Evolutionary conservation across 35 echinoderm and acorn worm species (phyloP).

Genomic region (Antedon bifida): DNA sequence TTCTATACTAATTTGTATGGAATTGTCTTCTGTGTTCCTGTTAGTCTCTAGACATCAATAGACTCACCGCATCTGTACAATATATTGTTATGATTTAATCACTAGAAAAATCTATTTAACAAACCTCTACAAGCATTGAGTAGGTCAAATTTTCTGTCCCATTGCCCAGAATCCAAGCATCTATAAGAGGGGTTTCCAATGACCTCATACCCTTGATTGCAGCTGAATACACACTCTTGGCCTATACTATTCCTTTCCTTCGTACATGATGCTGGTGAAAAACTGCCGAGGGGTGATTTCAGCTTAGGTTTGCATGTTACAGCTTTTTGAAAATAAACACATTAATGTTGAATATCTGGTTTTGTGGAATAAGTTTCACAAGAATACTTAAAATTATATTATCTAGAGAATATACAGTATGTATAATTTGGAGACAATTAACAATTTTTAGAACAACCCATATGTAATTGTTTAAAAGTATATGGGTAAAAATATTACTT

Average conservation of each 20-base stretch:
- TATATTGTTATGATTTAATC: too few relatives aligned
- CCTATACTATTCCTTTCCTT: neutral
- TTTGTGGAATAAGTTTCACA: too few relatives aligned
- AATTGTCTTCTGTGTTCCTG: too few relatives aligned
- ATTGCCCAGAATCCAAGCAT: neutral
- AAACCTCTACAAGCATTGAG: neutral
- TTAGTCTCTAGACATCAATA: too few relatives aligned
- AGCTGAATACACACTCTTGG: neutral
- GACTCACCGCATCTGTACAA: too few relatives aligned
- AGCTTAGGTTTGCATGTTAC: neutral
- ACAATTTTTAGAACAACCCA: too few relatives aligned
- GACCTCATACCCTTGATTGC: neutral
- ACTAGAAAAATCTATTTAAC: neutral
- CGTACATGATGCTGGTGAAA: neutral
- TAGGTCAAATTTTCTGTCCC: neutral
- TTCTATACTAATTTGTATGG: too few relatives aligned
- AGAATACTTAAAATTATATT: too few relatives aligned
- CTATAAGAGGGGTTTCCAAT: neutral
- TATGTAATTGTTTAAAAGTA: too few relatives aligned
- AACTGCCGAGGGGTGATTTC: neutral
- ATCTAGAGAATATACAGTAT: too few relatives aligned
- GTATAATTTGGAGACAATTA: too few relatives aligned
- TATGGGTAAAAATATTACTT: too few relatives aligned
- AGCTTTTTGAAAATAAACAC: neutral
- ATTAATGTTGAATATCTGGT: neutral